Evolutionary conservation across 1,140 invertebrate genomes (phyloP).

Genomic region (Philotrypesis tridentata): DNA sequence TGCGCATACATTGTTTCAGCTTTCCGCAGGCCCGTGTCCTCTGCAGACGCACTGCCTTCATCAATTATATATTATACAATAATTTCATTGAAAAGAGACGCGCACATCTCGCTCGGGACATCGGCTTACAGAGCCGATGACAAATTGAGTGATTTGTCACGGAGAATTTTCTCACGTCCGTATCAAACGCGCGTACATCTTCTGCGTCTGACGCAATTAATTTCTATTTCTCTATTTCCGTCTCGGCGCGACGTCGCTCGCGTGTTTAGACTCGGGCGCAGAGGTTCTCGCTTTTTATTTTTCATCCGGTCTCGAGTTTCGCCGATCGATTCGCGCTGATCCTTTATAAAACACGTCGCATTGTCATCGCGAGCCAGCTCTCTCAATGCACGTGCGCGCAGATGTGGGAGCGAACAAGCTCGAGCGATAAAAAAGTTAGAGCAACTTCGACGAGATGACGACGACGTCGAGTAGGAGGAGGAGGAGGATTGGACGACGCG

Average conservation of each 20-base stretch:
- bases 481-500: too few species aligned
- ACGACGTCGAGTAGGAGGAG: background rate
- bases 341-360: conserved; percentile 68
- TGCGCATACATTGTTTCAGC: background rate
- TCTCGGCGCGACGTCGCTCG: background rate
- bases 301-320: conserved; percentile 72
- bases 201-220: conserved; percentile 36
- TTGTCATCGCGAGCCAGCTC: conserved; percentile 57
- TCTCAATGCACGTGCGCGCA: background rate
- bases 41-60: background rate
- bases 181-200: too few species aligned
- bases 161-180: background rate
- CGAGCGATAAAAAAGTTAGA: conserved; percentile 34
- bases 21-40: too few species aligned
- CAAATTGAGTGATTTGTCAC: background rate
- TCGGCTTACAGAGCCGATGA: too few species aligned
- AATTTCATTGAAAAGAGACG: background rate
- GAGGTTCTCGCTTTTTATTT: conserved; percentile 49
- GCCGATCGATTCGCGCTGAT: conserved; percentile 58
- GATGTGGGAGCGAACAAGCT: background rate
- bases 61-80: background rate
- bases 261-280: conserved; percentile 69
- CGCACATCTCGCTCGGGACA: too few species aligned
- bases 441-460: background rate
- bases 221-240: background rate